Conservation (phyloP, 2,888 invertebrate species). For the Ypsolopha sequella region DNA sequence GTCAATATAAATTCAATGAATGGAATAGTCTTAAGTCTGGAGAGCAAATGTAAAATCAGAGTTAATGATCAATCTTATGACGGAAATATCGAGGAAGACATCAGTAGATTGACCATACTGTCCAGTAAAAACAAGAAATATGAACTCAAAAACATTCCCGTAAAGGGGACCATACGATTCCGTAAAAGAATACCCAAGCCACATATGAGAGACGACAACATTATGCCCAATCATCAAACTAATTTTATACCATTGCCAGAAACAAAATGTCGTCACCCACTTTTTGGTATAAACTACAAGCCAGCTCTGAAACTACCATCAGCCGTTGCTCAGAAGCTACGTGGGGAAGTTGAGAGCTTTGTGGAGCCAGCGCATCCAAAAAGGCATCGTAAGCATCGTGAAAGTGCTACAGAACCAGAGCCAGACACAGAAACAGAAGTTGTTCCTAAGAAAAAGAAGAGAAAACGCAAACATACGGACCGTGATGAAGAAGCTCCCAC, state of each 20-base stretch:
- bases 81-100: conserved; percentile 21
- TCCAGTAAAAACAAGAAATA: conserved; percentile 13
- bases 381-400: neutral
- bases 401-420: neutral
- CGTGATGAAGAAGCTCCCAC: conserved; percentile 15
- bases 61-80: conserved; percentile 37
- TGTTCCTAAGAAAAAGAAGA: conserved; percentile 11
- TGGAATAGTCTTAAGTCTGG: conserved; percentile 23
- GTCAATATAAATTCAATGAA: conserved; percentile 26
- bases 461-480: conserved; percentile 24
- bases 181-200: conserved; percentile 43
- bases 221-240: conserved; percentile 23
- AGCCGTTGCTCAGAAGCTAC: conserved; percentile 24
- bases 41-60: conserved; percentile 42
- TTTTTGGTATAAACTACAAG: conserved; percentile 46
- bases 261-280: conserved; percentile 50
- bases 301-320: conserved; percentile 34
- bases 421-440: conserved; percentile 8
- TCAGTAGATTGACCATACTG: conserved; percentile 19
- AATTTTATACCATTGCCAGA: conserved; percentile 38
- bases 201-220: conserved; percentile 28
- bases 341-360: conserved; percentile 3
- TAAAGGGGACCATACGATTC: conserved; percentile 28
- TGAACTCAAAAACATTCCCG: conserved; percentile 23
- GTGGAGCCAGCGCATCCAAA: neutral